Evolutionary conservation across 2,113 vertebrate genomes (phyloP).

Genomic region (Centropus unirufus): DNA sequence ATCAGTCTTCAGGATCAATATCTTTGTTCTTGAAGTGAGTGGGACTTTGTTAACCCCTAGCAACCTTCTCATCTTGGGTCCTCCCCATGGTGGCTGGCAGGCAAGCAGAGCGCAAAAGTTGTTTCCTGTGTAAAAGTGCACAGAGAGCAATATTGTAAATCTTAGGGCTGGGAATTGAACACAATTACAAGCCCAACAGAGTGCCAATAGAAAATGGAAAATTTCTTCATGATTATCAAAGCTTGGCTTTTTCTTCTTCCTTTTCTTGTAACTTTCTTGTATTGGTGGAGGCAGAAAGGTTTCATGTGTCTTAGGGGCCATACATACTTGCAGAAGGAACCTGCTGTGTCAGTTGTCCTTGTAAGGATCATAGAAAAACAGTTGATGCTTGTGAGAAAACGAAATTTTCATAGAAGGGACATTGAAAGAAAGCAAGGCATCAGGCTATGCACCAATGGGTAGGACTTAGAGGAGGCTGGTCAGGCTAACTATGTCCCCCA

Average conservation of each 20-base stretch:
- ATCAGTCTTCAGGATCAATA: background rate
- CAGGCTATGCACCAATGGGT: background rate
- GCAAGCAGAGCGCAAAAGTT: background rate
- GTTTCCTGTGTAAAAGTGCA: background rate
- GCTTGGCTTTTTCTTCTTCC: background rate
- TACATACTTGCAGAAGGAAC: background rate
- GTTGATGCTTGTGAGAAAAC: background rate
- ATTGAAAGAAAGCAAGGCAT: background rate
- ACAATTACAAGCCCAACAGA: background rate
- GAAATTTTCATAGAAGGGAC: background rate
- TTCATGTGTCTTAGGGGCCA: background rate
- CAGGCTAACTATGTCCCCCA: background rate
- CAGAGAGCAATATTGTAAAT: background rate
- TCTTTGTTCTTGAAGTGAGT: background rate
- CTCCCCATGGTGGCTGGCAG: background rate
- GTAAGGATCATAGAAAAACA: background rate
- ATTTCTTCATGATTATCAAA: background rate
- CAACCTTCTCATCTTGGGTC: background rate
- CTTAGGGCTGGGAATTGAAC: background rate
- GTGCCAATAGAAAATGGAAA: background rate
- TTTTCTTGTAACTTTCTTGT: background rate
- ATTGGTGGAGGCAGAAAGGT: background rate
- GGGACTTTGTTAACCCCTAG: background rate
- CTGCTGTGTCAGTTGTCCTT: background rate
- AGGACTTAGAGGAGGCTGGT: background rate